Evolutionary conservation across 2,888 invertebrate species (phyloP).

Genomic region (Ectobius pallidus): DNA sequence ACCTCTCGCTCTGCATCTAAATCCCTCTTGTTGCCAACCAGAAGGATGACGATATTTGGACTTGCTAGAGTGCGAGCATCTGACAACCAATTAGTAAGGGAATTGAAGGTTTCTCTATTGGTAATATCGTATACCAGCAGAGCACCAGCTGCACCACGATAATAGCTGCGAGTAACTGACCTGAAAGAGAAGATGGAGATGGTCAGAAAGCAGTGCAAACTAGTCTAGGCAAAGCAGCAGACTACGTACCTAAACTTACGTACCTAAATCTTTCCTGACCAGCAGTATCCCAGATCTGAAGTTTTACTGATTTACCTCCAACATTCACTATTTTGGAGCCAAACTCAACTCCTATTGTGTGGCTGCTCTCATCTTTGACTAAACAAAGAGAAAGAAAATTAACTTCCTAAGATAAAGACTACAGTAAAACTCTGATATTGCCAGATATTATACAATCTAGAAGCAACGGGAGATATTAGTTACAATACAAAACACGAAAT

Average conservation of each 20-base stretch:
- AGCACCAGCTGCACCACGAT: slow-evolving; percentile 64
- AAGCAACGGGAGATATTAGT: too few species aligned
- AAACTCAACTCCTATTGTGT: slow-evolving; percentile 87
- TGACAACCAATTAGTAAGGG: slow-evolving; percentile 64
- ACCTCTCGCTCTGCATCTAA: slow-evolving; percentile 81
- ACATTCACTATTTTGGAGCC: slow-evolving; percentile 85
- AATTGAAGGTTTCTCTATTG: slow-evolving; percentile 60
- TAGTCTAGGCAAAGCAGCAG: too few species aligned
- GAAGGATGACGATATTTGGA: slow-evolving; percentile 78
- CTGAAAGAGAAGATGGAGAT: too few species aligned
- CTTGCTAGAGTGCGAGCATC: slow-evolving; percentile 82
- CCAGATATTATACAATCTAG: too few species aligned
- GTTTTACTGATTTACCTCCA: slow-evolving; percentile 80
- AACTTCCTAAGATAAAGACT: too few species aligned
- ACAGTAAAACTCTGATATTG: too few species aligned
- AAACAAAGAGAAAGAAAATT: slow-evolving; percentile 46
- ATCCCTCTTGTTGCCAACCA: slow-evolving; percentile 85
- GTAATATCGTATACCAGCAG: slow-evolving; percentile 58
- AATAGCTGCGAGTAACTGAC: slow-evolving; percentile 77
- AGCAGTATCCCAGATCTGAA: slow-evolving; percentile 79
- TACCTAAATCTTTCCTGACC: slow-evolving; percentile 57
- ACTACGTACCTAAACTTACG: too few species aligned
- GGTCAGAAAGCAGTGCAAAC: too few species aligned
- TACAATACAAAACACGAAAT: too few species aligned
- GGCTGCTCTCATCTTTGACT: slow-evolving; percentile 85